A percentile compares a stretch with the other conserved stretches of the same genome.
Conservation (phyloP, 2,888 invertebrate species). For the Caenorhabditis zanzibari region DNA sequence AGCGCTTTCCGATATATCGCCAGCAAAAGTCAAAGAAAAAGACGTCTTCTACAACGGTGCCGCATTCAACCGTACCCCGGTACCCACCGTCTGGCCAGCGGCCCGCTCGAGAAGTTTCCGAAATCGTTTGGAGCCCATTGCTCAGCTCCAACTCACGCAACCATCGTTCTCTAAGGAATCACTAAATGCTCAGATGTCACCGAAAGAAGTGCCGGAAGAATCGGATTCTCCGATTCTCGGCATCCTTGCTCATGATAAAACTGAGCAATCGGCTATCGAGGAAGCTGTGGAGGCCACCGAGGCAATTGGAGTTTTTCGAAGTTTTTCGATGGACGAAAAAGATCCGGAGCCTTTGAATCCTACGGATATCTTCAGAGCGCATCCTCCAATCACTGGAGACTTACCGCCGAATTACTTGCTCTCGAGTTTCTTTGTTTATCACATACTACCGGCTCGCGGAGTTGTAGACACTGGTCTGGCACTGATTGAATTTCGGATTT, state of each 20-base stretch:
- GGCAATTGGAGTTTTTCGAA: background rate
- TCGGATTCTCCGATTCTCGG: too few relatives aligned
- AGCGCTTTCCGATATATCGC: constrained; percentile 86
- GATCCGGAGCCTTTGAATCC: constrained; percentile 1
- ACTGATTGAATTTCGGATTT: constrained; percentile 56
- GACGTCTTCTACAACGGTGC: constrained; percentile 47
- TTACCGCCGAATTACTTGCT: constrained; percentile 33
- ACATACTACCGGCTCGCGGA: constrained; percentile 29
- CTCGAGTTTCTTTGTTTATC: constrained; percentile 51
- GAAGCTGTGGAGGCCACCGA: constrained; percentile 40
- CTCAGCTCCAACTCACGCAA: background rate
- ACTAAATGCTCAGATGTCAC: background rate
- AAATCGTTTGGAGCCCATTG: background rate
- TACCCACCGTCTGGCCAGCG: background rate
- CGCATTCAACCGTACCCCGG: constrained; percentile 16
- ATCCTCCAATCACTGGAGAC: constrained; percentile 14
- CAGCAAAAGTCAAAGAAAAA: constrained; percentile 44
- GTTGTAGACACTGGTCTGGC: constrained; percentile 51
- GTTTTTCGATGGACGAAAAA: constrained; percentile 20
- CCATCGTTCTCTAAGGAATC: background rate
- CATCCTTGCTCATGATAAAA: too few relatives aligned
- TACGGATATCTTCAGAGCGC: constrained; percentile 10
- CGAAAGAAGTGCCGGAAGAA: too few relatives aligned
- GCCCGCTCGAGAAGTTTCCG: background rate
- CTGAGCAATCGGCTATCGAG: constrained; percentile 5